Evolutionary conservation across 2,888 invertebrate genomes (phyloP).

Genomic region (Drosophila sordidula): DNA sequence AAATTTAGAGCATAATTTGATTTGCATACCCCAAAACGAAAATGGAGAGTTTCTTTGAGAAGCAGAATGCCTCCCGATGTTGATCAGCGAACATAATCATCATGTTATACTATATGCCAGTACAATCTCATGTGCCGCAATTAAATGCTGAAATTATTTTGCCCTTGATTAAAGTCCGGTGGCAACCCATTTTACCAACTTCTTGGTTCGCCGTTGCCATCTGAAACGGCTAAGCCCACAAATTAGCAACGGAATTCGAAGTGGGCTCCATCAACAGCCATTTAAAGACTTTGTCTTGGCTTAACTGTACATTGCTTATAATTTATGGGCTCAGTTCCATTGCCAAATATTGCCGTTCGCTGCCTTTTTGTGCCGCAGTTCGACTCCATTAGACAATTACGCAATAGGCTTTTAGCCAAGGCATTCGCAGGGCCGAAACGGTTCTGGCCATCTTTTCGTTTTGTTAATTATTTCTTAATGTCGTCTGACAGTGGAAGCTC

Average conservation of each 20-base stretch:
- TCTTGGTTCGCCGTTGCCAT: neutral
- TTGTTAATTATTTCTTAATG: constrained; percentile 74
- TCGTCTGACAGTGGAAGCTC: constrained; percentile 48
- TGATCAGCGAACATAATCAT: too few relatives aligned
- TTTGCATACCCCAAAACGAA: constrained; percentile 42
- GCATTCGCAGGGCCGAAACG: constrained; percentile 11
- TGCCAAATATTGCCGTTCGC: constrained; percentile 35
- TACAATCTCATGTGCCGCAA: neutral
- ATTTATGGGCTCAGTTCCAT: constrained; percentile 49
- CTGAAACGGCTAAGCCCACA: constrained; percentile 11
- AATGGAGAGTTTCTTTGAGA: too few relatives aligned
- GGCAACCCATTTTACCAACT: neutral
- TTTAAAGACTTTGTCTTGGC: constrained; percentile 55
- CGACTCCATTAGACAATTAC: constrained; percentile 70
- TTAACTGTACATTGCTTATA: constrained; percentile 49
- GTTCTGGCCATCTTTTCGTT: constrained; percentile 34
- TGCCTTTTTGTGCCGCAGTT: constrained; percentile 33
- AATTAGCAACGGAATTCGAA: constrained; percentile 17
- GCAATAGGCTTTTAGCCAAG: constrained; percentile 63
- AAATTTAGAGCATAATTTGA: constrained; percentile 71
- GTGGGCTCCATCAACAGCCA: constrained; percentile 37
- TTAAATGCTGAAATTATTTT: neutral
- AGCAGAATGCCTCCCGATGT: too few relatives aligned
- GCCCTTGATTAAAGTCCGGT: neutral
- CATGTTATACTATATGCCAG: too few relatives aligned